phyloP scores from a whole-genome alignment of 2,888 invertebrate genomes.

The Noctua pronuba region DNA sequence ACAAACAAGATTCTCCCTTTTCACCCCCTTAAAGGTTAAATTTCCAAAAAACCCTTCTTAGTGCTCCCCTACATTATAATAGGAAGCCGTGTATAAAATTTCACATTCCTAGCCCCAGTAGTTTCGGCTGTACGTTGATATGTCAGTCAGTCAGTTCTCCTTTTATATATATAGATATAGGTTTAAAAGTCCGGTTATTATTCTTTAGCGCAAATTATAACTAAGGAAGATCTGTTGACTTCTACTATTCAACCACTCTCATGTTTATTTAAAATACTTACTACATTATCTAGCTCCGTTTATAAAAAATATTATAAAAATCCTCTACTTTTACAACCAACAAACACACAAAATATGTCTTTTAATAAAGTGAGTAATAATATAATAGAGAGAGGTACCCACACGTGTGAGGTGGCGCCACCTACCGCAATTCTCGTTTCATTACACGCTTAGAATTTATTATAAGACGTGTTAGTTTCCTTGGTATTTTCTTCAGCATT shows the following conservation, averaged over 20 bases:
- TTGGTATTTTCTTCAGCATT: conserved; percentile 43
- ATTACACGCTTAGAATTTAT: conserved; percentile 57
- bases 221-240: background rate
- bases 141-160: too few relatives aligned
- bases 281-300: conserved; percentile 2
- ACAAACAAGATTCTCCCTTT: too few relatives aligned
- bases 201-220: background rate
- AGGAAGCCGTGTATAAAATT: too few relatives aligned
- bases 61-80: too few relatives aligned
- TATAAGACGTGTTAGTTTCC: conserved; percentile 52
- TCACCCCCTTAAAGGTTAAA: too few relatives aligned
- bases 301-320: conserved; percentile 6
- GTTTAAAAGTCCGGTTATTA: background rate
- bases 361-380: conserved; percentile 56
- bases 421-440: conserved; percentile 39
- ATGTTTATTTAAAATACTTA: background rate
- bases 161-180: too few relatives aligned
- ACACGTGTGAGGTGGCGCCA: conserved; percentile 38
- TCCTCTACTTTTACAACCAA: background rate
- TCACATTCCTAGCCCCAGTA: too few relatives aligned
- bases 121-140: too few relatives aligned
- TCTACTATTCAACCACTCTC: background rate
- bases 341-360: conserved; percentile 53
- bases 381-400: conserved; percentile 32
- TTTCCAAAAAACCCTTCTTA: too few relatives aligned